phyloP scores from a whole-genome alignment of 2,113 vertebrate genomes.

The Nycticorax nycticorax region DNA sequence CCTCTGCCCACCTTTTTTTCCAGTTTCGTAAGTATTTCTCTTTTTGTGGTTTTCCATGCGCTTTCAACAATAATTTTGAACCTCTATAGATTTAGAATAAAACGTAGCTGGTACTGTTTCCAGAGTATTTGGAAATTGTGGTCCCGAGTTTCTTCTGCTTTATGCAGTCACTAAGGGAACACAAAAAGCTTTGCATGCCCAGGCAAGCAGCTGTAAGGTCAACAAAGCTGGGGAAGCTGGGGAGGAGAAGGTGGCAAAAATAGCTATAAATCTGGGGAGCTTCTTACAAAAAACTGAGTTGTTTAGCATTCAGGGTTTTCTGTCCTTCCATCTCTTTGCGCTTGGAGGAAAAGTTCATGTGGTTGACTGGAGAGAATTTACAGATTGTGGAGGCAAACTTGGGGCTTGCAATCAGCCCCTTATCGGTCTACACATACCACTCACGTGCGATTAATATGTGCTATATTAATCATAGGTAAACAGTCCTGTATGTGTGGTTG shows the following conservation, averaged over 20 bases:
- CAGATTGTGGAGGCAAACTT: background rate
- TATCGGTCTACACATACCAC: background rate
- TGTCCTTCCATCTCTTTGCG: background rate
- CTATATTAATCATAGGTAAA: background rate
- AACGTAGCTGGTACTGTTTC: background rate
- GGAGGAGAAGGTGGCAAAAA: background rate
- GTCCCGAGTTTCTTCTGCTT: background rate
- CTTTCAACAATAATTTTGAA: slow-evolving; percentile 4
- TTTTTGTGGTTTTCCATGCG: background rate
- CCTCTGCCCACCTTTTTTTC: background rate
- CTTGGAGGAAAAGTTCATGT: background rate
- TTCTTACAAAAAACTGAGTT: background rate
- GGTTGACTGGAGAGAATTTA: background rate
- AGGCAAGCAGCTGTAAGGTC: background rate
- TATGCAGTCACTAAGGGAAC: background rate
- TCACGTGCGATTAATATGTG: background rate
- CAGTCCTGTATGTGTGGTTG: background rate
- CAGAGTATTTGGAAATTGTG: background rate
- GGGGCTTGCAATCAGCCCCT: background rate
- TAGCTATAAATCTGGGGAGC: background rate
- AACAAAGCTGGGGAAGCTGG: background rate
- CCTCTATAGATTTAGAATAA: background rate
- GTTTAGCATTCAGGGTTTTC: background rate
- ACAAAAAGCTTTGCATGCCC: background rate
- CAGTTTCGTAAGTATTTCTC: background rate